phyloP scores from a whole-genome alignment of 2,888 invertebrate species.

The Endomychus coccineus region DNA sequence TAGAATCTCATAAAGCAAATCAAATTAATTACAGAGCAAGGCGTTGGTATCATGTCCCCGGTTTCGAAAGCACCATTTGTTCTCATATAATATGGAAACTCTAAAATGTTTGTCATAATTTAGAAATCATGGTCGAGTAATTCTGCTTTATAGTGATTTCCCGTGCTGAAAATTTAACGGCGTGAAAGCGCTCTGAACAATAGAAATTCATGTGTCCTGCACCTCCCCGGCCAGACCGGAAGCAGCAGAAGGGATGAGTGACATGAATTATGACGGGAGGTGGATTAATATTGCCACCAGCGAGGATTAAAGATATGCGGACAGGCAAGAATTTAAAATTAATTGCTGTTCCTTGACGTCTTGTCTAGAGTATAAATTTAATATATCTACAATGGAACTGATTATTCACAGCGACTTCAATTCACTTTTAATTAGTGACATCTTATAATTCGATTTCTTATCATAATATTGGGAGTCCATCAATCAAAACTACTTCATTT shows the following conservation, averaged over 20 bases:
- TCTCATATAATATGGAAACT: constrained; percentile 14
- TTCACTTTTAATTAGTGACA: too few species aligned
- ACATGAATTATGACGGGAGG: constrained; percentile 33
- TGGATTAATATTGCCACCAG: constrained; percentile 15
- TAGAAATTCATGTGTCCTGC: constrained; percentile 32
- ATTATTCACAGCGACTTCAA: too few species aligned
- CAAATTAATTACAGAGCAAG: too few species aligned
- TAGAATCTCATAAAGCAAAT: too few species aligned
- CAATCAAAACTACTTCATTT: too few species aligned
- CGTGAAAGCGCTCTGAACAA: constrained; percentile 37
- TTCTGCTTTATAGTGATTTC: constrained; percentile 35
- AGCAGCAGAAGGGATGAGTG: constrained; percentile 22
- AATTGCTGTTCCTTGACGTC: constrained; percentile 14
- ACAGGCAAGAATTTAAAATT: constrained; percentile 16
- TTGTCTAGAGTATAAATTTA: too few species aligned
- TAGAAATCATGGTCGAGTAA: constrained; percentile 36
- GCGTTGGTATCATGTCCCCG: too few species aligned
- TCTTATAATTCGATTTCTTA: too few species aligned
- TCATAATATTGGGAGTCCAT: too few species aligned
- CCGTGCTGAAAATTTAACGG: constrained; percentile 36
- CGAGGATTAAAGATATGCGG: constrained; percentile 15
- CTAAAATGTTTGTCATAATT: constrained; percentile 26
- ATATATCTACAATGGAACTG: too few species aligned
- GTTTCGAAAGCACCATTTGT: constrained; percentile 15
- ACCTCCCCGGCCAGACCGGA: constrained; percentile 18